Base-by-base conservation (phyloP, 2,797 vertebrate genomes). In the Enteromius trimaculatus region DNA sequence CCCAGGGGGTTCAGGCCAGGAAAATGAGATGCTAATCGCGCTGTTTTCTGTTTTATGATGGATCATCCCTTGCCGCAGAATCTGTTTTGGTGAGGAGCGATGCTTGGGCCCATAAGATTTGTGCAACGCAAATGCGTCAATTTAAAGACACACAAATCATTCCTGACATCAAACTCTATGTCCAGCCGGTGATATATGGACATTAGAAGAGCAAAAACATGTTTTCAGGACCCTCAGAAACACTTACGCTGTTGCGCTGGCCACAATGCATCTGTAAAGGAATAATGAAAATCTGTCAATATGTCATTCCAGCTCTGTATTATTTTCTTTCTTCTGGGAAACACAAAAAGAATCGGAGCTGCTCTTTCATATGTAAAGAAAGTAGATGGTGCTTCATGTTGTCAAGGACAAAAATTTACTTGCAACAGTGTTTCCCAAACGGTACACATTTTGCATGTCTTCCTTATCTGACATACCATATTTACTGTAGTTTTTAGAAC, bases 21-120 rank as follows among this genome's bases (percentile, higher is more conserved):
- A 90, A 90, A 90, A 90, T 90, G 88, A 90, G 90, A 91, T 91
- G 90, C 90, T 90, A 90, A 91, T 90, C 90, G 88, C 58, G 84
- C 88, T 88, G 88, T 90, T 90, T 90, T 90, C 90, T 88, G 79
- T 85, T 89, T 88, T 90, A 89, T 89, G 90, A 91, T 90, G 89
- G 89, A 90, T 90, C 89, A 82, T 90, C 88, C 80, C 86, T 86
- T 80, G 87, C 89, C 69, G 72, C 84, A 68, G 82, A 89, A 84
- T 84, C 83, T 86, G 86, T 85, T 88, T 84, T 84, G 77, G 82
- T 84, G 82, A 62, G 39, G 47, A 68, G 72, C 26, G 76, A 68
- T 78, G 23, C 71, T 60, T 34, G 60, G 71, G 85, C 80, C 79
- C 23, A 60, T 29, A 39, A 82, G 82, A 77, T 55, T 68, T 66